A percentile compares a stretch with the other conserved stretches of the same genome.
These are phyloP conservation scores for Nomada goodeniana DNA, from an alignment of 2,888 invertebrate genomes.

Conservation along the genomic window DNA sequence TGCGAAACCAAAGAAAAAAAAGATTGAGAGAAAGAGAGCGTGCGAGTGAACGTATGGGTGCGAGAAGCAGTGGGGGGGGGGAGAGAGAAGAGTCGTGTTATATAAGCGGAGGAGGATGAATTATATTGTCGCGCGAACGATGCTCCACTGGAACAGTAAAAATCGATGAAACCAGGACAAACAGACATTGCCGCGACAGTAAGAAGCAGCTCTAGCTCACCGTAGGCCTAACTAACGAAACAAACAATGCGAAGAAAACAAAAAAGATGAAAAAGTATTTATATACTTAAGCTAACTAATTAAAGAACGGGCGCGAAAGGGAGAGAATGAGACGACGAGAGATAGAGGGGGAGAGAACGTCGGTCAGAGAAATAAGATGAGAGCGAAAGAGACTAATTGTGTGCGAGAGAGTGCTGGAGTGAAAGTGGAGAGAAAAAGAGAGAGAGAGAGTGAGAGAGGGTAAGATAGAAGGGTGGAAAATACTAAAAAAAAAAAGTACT, in stretches of 20 bases:
- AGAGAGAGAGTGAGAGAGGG: slow-evolving; percentile 19
- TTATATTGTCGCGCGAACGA: slow-evolving; percentile 58
- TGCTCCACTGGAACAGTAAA: slow-evolving; percentile 2
- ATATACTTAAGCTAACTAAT: slow-evolving; percentile 80
- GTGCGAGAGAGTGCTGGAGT: slow-evolving; percentile 37
- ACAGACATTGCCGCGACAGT: slow-evolving; percentile 25
- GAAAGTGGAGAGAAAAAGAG: slow-evolving; percentile 36
- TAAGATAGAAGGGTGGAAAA: slow-evolving; percentile 24
- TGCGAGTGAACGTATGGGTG: not conserved
- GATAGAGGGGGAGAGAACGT: slow-evolving; percentile 45
- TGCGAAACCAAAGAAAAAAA: slow-evolving; percentile 8
- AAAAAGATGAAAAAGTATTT: slow-evolving; percentile 74
- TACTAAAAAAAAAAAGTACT: slow-evolving; percentile 56
- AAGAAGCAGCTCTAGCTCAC: slow-evolving; percentile 80
- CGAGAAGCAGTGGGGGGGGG: not conserved
- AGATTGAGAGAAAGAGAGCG: not conserved
- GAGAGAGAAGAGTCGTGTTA: not conserved
- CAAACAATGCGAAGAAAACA: slow-evolving; percentile 9
- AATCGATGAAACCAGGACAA: not conserved
- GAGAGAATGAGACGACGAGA: slow-evolving; percentile 47
- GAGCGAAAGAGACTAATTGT: slow-evolving; percentile 56
- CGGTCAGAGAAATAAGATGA: slow-evolving; percentile 61
- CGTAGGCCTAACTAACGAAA: slow-evolving; percentile 81
- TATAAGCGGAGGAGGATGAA: slow-evolving; percentile 39
- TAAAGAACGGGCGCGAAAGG: slow-evolving; percentile 73